Percentiles rank a stretch among this genome's conserved stretches.
phyloP scores from a whole-genome alignment of 2,888 invertebrate species.

The Chalcis sispes region DNA sequence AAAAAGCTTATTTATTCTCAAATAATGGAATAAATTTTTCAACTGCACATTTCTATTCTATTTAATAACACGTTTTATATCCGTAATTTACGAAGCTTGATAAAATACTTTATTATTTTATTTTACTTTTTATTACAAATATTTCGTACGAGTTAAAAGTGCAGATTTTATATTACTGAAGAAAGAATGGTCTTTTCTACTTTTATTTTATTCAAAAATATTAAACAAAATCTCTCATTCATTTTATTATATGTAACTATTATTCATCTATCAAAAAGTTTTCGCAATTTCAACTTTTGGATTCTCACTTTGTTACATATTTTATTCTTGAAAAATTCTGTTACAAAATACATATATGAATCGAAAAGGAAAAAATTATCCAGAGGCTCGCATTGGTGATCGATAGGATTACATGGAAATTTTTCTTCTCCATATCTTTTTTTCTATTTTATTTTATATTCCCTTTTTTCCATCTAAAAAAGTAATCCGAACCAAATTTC shows the following conservation, averaged over 20 bases:
- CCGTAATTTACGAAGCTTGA: too few species aligned
- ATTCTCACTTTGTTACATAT: not conserved
- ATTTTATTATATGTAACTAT: not conserved
- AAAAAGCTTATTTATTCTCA: too few species aligned
- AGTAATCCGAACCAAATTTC: not conserved
- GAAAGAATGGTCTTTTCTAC: slow-evolving; percentile 6
- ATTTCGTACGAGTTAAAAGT: not conserved
- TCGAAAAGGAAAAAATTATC: not conserved
- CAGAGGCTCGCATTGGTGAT: slow-evolving; percentile 9
- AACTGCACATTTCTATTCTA: too few species aligned
- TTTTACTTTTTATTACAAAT: too few species aligned
- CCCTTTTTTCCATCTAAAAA: not conserved
- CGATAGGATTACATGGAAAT: slow-evolving; percentile 33
- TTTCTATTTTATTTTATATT: not conserved
- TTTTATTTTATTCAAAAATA: slow-evolving; percentile 29
- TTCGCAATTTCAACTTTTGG: slow-evolving; percentile 25
- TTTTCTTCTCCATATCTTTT: not conserved
- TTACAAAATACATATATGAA: slow-evolving; percentile 6
- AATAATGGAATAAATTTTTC: too few species aligned
- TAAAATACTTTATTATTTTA: too few species aligned
- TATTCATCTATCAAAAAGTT: slow-evolving; percentile 17
- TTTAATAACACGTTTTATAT: too few species aligned
- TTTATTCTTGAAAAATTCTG: slow-evolving; percentile 22
- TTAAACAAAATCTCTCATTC: not conserved
- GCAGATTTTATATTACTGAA: not conserved